Percentiles rank a stretch among this genome's conserved stretches.
phyloP scores from a whole-genome alignment of 2,888 invertebrate species.

The Nasonia oneida region DNA sequence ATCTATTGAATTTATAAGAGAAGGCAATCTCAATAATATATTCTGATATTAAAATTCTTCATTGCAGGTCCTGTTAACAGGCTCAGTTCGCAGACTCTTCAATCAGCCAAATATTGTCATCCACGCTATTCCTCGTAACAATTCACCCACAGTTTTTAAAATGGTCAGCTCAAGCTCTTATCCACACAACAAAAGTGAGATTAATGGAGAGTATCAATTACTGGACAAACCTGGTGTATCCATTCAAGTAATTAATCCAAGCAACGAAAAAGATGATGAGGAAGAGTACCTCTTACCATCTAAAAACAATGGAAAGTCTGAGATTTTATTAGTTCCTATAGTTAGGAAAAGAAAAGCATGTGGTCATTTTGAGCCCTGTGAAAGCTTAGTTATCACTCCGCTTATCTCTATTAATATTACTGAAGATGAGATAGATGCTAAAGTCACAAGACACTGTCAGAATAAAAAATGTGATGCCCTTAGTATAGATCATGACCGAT shows the following conservation, averaged over 20 bases:
- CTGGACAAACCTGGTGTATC: conserved; percentile 66
- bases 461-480: conserved; percentile 70
- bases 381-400: conserved; percentile 71
- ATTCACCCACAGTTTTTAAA: conserved; percentile 54
- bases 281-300: conserved; percentile 72
- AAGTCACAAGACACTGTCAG: conserved; percentile 72
- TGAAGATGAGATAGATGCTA: conserved; percentile 72
- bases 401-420: conserved; percentile 72
- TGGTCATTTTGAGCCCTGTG: conserved; percentile 74
- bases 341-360: conserved; percentile 69
- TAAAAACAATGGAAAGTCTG: conserved; percentile 74
- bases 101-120: conserved; percentile 74
- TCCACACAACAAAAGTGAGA: conserved; percentile 63
- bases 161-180: conserved; percentile 52
- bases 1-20: no score
- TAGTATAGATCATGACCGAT: conserved; percentile 75
- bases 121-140: conserved; percentile 68
- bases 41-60: background rate
- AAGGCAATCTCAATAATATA: background rate
- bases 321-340: conserved; percentile 72
- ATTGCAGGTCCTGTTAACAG: conserved; percentile 72
- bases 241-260: conserved; percentile 63
- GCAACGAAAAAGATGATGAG: conserved; percentile 63
- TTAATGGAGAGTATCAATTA: conserved; percentile 55
- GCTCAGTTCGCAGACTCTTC: conserved; percentile 73